Conservation (phyloP, 2,888 invertebrate species). For the Loripinus fragilis region DNA sequence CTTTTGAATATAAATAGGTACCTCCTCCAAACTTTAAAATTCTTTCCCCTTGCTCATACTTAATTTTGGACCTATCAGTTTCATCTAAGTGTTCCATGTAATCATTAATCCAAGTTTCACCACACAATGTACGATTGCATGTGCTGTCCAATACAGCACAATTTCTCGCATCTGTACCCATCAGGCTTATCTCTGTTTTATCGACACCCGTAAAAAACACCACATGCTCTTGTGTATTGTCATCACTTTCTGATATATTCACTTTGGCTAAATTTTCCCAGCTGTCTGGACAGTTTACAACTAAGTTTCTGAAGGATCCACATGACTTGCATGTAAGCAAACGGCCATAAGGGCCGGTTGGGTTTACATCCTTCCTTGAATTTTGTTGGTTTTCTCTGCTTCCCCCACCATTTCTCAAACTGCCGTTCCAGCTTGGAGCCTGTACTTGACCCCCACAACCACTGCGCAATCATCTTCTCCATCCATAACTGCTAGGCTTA, state of each 20-base stretch:
- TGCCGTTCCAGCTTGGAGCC: no score
- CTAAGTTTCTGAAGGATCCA: not conserved
- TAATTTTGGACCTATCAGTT: slow-evolving; percentile 11
- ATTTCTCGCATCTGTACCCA: slow-evolving; percentile 28
- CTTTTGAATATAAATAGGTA: not conserved
- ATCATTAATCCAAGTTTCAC: slow-evolving; percentile 21
- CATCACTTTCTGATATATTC: slow-evolving; percentile 31
- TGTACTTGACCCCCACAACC: not conserved
- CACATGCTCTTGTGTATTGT: no score
- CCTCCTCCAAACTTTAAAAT: slow-evolving; percentile 24
- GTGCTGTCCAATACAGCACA: slow-evolving; percentile 24
- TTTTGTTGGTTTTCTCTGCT: no score
- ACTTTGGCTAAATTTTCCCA: slow-evolving; percentile 17
- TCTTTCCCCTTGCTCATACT: not conserved
- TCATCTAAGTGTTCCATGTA: slow-evolving; percentile 19
- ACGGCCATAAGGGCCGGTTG: slow-evolving; percentile 26
- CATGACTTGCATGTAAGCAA: slow-evolving; percentile 3
- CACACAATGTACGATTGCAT: slow-evolving; percentile 40
- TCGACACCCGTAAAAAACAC: slow-evolving; percentile 47
- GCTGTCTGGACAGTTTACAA: slow-evolving; percentile 12
- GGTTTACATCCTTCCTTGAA: slow-evolving; percentile 29
- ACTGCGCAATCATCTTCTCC: not conserved
- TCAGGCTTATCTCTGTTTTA: slow-evolving; percentile 23
- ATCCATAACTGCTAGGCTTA: not conserved
- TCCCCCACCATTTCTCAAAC: no score